Evolutionary conservation across 2,888 invertebrate genomes (phyloP).

Genomic region (Tholera decimalis): DNA sequence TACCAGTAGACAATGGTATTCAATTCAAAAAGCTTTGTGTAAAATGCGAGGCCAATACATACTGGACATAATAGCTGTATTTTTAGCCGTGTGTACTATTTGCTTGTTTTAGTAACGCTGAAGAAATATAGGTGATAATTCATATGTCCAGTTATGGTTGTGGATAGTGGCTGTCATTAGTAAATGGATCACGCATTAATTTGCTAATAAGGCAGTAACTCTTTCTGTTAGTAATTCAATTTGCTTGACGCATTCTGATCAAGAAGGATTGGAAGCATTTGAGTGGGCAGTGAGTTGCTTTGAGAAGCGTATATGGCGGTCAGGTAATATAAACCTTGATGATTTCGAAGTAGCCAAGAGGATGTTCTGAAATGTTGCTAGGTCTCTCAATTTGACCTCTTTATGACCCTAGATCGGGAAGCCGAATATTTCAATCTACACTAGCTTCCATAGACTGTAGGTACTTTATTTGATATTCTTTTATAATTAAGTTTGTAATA

Average conservation of each 20-base stretch:
- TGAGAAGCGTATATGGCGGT: too few relatives aligned
- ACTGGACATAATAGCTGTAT: background rate
- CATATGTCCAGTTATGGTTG: conserved; percentile 33
- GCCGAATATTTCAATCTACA: too few relatives aligned
- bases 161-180: conserved; percentile 32
- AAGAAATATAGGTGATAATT: conserved; percentile 51
- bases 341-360: background rate
- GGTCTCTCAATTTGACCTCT: too few relatives aligned
- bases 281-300: background rate
- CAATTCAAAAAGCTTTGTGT: background rate
- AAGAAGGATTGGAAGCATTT: background rate
- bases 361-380: too few relatives aligned
- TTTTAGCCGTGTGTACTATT: background rate
- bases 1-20: background rate
- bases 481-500: too few relatives aligned
- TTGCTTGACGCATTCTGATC: background rate
- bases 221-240: conserved; percentile 10
- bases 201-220: conserved; percentile 26
- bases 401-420: too few relatives aligned
- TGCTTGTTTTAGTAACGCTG: conserved; percentile 13
- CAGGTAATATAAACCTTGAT: too few relatives aligned
- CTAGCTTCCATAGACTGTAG: too few relatives aligned
- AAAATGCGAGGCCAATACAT: background rate
- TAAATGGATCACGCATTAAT: conserved; percentile 16
- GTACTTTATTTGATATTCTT: too few relatives aligned